Base-by-base conservation (phyloP, 2,888 invertebrate genomes). In the Abrostola triplasia region DNA sequence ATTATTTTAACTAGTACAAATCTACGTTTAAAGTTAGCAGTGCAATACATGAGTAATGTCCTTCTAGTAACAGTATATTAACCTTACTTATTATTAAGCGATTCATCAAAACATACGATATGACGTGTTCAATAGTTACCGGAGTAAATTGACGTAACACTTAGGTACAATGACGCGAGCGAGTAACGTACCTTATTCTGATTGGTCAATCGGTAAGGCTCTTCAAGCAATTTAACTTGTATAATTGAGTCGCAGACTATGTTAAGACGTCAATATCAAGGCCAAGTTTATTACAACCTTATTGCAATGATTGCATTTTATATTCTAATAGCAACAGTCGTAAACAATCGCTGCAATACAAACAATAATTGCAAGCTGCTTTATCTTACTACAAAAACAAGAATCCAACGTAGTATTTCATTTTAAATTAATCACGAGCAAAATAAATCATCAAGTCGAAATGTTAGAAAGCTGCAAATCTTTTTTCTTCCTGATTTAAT, bases 401-500 rank as follows among this genome's bases (percentile, higher is more conserved):
- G n/a, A 48, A 64, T 64, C 40, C 53, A 11, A 65, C 52, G 73
- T 61, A 65, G 60, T 65, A 70, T 73, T 55, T 64, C 42, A 59
- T 71, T 68, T 60, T 49, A 71, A 64, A 64, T 72, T 60, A 66
- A 66, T 75, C 51, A 70, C 55, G 35, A 44, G 10, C 47, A 37
- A 67, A 59, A 75, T 79, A 79, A 73, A 73, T 76, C 73, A 70
- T 65, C 66, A 12, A 59, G 59, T 69, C 51, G 56, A 70, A 77
- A 69, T 64, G 71, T 76, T 67, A 70, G 69, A 79, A 80, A 78
- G 54, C 73, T 74, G 67, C 77, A 72, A 77, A 79, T 79, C 55
- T 77, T 81, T 79, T 83, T 83, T 81, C 76, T 83, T 82, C 70
- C 76, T 70, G 63, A 76, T 87, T 82, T 86, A 86, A 86, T 85